These are phyloP conservation scores for Magallana ariakensis DNA, from an alignment of 1,140 invertebrate species.

Conservation along the genomic window DNA sequence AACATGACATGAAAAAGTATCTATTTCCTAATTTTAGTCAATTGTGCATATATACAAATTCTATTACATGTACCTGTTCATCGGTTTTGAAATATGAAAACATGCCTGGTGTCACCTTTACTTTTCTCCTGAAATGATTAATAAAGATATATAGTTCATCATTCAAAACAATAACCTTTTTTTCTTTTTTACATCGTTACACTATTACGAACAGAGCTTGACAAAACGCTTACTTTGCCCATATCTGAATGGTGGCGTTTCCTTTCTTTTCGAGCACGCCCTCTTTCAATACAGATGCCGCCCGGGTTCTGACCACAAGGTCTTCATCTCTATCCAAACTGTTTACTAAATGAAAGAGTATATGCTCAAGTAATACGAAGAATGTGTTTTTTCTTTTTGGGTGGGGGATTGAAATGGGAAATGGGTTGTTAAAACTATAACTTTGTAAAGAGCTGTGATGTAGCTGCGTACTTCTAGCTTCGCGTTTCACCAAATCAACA, in stretches of 20 bases:
- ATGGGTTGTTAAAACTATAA: too few species aligned
- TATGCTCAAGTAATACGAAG: not conserved
- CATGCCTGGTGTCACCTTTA: constrained; percentile 20
- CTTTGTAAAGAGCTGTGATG: too few species aligned
- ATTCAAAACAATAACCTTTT: too few species aligned
- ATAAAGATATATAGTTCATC: not conserved
- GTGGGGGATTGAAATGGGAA: too few species aligned
- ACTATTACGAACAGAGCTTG: too few species aligned
- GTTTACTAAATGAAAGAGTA: not conserved
- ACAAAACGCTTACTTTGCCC: constrained; percentile 10
- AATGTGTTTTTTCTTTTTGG: not conserved
- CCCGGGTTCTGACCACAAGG: not conserved
- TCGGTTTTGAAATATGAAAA: constrained; percentile 33
- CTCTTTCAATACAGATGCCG: constrained; percentile 24
- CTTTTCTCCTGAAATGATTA: constrained; percentile 10
- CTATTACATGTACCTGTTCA: constrained; percentile 25
- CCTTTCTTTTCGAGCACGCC: constrained; percentile 38
- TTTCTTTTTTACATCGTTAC: not conserved
- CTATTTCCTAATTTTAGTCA: too few species aligned
- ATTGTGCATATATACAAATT: too few species aligned
- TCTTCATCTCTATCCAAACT: not conserved
- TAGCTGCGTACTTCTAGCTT: not conserved
- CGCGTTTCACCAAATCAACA: constrained; percentile 3
- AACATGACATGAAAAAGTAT: too few species aligned
- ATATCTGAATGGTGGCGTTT: constrained; percentile 23